These are phyloP conservation scores for Drosophila elegans DNA, from an alignment of 1,140 invertebrate species.

Conservation along the genomic window DNA sequence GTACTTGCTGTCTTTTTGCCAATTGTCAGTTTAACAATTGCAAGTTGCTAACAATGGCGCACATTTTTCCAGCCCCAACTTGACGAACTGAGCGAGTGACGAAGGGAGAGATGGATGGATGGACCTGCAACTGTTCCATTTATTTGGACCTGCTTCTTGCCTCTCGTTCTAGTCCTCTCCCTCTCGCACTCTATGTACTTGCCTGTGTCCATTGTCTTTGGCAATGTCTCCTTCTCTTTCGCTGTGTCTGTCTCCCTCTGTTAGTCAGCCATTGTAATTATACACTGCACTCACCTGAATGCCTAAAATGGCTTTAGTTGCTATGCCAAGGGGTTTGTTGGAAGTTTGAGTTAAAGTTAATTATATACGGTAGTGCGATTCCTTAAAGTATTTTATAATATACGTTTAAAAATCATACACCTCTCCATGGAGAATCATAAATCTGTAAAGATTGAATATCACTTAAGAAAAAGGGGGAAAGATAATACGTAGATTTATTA, in stretches of 20 bases:
- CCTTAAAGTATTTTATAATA: background rate
- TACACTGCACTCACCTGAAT: constrained; percentile 57
- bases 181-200: constrained; percentile 48
- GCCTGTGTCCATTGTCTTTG: constrained; percentile 69
- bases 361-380: background rate
- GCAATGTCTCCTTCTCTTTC: constrained; percentile 52
- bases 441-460: too few species aligned
- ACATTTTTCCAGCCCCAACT: constrained; percentile 65
- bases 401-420: background rate
- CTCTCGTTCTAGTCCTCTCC: constrained; percentile 10
- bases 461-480: too few species aligned
- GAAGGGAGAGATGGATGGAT: constrained; percentile 14
- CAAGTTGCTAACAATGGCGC: constrained; percentile 68
- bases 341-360: constrained; percentile 8
- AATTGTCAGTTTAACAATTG: constrained; percentile 77
- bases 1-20: constrained; percentile 63
- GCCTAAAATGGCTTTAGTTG: constrained; percentile 16
- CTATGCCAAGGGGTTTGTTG: constrained; percentile 7
- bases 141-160: constrained; percentile 43
- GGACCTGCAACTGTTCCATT: constrained; percentile 73
- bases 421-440: too few species aligned
- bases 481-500: too few species aligned
- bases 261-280: constrained; percentile 67
- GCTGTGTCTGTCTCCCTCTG: constrained; percentile 43
- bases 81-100: constrained; percentile 60